Conservation (phyloP, 2,113 vertebrate genomes). For the Engraulis encrasicolus region DNA sequence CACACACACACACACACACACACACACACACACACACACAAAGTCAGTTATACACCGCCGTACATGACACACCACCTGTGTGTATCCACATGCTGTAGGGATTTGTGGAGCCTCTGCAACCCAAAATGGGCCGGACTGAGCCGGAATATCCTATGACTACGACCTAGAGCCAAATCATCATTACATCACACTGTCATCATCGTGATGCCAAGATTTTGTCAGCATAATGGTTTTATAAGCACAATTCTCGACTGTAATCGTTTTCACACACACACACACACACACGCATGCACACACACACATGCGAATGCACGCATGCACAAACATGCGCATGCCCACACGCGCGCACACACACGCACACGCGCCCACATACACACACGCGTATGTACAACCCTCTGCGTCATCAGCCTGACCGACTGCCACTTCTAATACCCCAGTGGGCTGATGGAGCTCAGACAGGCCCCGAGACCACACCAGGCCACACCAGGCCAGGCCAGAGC, state of each 20-base stretch:
- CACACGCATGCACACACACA: neutral
- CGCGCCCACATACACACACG: neutral
- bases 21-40: too few species aligned
- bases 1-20: too few species aligned
- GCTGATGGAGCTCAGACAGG: neutral
- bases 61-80: neutral
- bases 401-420: neutral
- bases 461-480: too few species aligned
- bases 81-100: neutral
- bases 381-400: neutral
- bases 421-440: neutral
- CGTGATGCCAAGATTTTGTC: neutral
- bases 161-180: neutral
- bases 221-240: neutral
- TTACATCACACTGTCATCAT: neutral
- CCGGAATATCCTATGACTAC: conserved; percentile 5
- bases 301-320: neutral
- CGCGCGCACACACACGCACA: neutral
- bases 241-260: neutral
- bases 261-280: neutral
- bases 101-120: neutral
- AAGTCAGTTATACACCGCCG: neutral
- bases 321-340: too few species aligned
- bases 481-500: neutral
- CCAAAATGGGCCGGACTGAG: neutral